Base-by-base conservation (phyloP, 92 coral and sea anemone species). In the Siderastrea radians region DNA sequence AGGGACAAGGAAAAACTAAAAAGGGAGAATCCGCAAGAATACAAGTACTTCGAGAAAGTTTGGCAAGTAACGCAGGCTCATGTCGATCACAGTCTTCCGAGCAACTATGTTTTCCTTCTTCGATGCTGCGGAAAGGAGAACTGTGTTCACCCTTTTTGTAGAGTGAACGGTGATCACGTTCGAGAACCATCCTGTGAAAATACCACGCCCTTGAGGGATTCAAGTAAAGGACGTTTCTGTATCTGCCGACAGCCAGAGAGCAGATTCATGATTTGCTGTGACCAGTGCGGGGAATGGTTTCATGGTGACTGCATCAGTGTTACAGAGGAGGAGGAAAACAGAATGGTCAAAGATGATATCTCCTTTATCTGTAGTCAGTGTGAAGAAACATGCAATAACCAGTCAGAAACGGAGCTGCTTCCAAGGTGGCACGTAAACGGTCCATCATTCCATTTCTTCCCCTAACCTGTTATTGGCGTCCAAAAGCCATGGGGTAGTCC, bases 261-360 rank as follows among this genome's bases (percentile, higher is more conserved):
- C 55, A 71, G 57, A 2, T 71, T 71, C 55, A 71, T 71, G 55
- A 71, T 71, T 45, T 71, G 38, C 51, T 70, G 75, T 47, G 91
- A 89, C 44, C 93, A 86, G 77, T 89, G 96, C 78, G 93, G 93
- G 9, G 93, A 93, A 73, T 93, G 89, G 93, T 93, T 68, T 68
- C 96, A 93, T 70, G 76, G 72, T 15, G 63, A 81, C 44, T 88
- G 92, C 73, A 71, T 88, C 79, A 81, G 87, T 43, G 26, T 92
- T n/a, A 81, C 91, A 59, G 85, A 84, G 66, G 78, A 75, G 49
- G 87, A 74, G 45, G 80, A 63, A 50, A 74, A 64, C 65, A 92
- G 19, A 72, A 85, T 79, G 90, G 66, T 17, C 74, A 77, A 58
- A 60, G 86, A 85, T 14, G 95, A 86, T 72, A 68, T 69, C 10